Percentiles rank a stretch among this genome's conserved stretches.
Conservation (phyloP, 1,140 invertebrate genomes). For the Eriosoma lanigerum region DNA sequence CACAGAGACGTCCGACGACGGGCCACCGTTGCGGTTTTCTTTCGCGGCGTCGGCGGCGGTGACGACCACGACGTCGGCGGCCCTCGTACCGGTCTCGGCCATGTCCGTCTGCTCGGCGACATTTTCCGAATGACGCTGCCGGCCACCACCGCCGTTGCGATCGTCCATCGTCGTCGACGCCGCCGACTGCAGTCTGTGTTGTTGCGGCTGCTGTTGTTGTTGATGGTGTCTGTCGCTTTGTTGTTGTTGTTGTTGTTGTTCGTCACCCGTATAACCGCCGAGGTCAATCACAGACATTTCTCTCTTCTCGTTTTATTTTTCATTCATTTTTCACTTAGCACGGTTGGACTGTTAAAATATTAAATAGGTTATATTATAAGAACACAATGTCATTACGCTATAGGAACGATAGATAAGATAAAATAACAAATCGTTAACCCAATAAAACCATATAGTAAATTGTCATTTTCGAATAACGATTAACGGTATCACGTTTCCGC, state of each 20-base stretch:
- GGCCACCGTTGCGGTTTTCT: conserved; percentile 66
- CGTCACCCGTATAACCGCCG: conserved; percentile 2
- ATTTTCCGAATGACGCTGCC: conserved; percentile 61
- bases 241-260: not conserved
- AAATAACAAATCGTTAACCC: too few species aligned
- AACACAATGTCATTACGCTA: too few species aligned
- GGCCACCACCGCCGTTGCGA: conserved; percentile 20
- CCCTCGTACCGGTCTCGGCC: conserved; percentile 66
- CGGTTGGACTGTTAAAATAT: too few species aligned
- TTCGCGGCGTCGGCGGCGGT: conserved; percentile 58
- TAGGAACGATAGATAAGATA: too few species aligned
- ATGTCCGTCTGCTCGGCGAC: conserved; percentile 69
- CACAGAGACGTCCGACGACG: conserved; percentile 58
- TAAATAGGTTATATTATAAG: too few species aligned
- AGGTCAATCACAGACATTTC: conserved; percentile 18
- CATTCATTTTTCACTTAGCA: too few species aligned
- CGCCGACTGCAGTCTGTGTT: conserved; percentile 3
- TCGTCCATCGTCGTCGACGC: conserved; percentile 33
- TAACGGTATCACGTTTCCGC: too few species aligned
- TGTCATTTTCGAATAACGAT: too few species aligned
- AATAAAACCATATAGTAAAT: too few species aligned
- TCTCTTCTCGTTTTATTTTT: not conserved
- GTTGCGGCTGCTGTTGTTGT: conserved; percentile 5
- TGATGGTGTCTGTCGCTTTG: not conserved
- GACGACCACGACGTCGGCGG: conserved; percentile 63